phyloP scores from a whole-genome alignment of 2,888 invertebrate species.

The Embidobia sp. region DNA sequence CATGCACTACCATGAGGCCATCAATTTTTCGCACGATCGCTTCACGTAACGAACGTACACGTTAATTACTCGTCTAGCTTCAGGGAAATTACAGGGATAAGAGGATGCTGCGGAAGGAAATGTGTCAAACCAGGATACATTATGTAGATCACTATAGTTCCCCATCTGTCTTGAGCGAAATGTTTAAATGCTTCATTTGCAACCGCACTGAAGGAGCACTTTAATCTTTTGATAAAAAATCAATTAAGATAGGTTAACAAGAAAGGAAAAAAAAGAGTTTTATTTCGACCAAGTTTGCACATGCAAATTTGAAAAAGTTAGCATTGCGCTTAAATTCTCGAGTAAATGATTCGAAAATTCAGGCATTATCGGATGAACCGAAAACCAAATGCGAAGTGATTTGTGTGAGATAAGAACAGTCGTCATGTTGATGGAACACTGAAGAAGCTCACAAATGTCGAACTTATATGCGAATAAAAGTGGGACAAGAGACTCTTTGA shows the following conservation, averaged over 20 bases:
- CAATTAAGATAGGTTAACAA: too few species aligned
- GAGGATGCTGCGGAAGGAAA: constrained; percentile 48
- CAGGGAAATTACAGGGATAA: constrained; percentile 61
- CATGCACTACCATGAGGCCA: constrained; percentile 57
- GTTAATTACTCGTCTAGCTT: constrained; percentile 66
- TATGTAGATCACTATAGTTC: constrained; percentile 44
- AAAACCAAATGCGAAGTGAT: constrained; percentile 52
- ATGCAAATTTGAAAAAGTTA: constrained; percentile 45
- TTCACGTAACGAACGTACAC: constrained; percentile 65
- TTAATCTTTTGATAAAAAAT: not conserved
- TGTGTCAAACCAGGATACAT: constrained; percentile 47
- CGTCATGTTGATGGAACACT: constrained; percentile 39
- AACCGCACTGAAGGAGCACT: too few species aligned
- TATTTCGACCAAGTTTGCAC: constrained; percentile 20
- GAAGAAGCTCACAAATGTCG: constrained; percentile 45
- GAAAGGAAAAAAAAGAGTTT: constrained; percentile 3
- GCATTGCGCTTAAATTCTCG: constrained; percentile 33
- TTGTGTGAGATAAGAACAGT: constrained; percentile 49
- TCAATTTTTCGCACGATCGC: constrained; percentile 66
- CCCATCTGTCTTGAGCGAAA: constrained; percentile 16
- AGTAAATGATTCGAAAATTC: constrained; percentile 51
- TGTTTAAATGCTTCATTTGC: not conserved
- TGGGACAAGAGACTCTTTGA: constrained; percentile 49
- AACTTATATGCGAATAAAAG: constrained; percentile 50
- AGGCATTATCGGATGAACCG: constrained; percentile 42